phyloP scores from a whole-genome alignment of 2,113 vertebrate species.

The Struthidea cinerea region DNA sequence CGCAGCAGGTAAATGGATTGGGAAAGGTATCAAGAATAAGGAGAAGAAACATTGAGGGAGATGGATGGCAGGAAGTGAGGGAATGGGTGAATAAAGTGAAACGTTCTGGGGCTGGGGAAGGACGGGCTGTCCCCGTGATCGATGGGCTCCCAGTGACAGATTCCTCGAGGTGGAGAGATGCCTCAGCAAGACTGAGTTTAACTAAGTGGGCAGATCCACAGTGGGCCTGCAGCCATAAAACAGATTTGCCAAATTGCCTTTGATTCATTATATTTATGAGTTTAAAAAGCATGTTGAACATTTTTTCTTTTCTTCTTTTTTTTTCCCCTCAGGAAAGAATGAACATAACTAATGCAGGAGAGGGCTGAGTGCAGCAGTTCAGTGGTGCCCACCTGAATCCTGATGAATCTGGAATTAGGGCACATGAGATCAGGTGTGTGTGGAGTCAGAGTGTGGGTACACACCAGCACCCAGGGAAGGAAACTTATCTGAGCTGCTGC shows the following conservation, averaged over 20 bases:
- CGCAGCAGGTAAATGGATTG: not conserved
- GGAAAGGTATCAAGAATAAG: not conserved
- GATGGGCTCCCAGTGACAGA: not conserved
- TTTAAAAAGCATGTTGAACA: slow-evolving; percentile 56
- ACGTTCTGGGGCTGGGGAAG: not conserved
- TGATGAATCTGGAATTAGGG: not conserved
- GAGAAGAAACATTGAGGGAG: not conserved
- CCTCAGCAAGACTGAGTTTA: not conserved
- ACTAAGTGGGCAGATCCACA: not conserved
- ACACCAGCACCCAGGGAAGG: not conserved
- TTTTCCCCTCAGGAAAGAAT: not conserved
- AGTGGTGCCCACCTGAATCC: not conserved
- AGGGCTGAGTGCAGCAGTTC: not conserved
- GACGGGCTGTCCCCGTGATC: not conserved
- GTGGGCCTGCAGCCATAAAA: not conserved
- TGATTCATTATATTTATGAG: slow-evolving; percentile 46
- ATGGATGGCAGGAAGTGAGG: slow-evolving; percentile 5
- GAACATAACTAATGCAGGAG: slow-evolving; percentile 26
- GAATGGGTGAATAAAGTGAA: not conserved
- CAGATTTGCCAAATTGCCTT: slow-evolving; percentile 50
- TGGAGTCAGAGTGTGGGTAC: not conserved
- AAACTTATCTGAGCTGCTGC: not conserved
- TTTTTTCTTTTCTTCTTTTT: not conserved
- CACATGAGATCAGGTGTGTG: fast-evolving
- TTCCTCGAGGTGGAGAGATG: not conserved